phyloP scores from a whole-genome alignment of 2,888 invertebrate species.

The Idaea straminata region DNA sequence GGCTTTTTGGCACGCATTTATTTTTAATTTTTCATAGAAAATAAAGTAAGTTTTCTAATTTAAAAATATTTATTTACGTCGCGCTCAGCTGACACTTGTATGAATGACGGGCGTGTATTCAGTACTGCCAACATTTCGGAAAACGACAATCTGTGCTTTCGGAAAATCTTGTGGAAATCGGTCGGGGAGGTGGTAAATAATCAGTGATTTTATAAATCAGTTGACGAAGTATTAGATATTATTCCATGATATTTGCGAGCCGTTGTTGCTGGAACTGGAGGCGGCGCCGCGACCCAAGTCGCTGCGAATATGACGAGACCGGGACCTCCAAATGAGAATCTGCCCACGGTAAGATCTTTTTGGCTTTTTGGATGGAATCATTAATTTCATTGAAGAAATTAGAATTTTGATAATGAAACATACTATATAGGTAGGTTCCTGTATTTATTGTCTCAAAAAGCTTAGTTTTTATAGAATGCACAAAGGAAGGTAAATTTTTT shows the following conservation, averaged over 20 bases:
- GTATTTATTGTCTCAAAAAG: too few relatives aligned
- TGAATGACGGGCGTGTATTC: constrained; percentile 39
- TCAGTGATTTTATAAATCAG: constrained; percentile 29
- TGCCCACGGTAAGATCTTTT: constrained; percentile 75
- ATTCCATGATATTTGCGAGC: constrained; percentile 48
- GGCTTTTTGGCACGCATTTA: background rate
- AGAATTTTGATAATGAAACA: constrained; percentile 7
- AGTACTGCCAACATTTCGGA: constrained; percentile 41
- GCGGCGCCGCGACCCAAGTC: constrained; percentile 30
- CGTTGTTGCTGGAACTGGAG: constrained; percentile 14
- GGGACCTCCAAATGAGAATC: constrained; percentile 86
- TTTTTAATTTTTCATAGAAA: constrained; percentile 22
- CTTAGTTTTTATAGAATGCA: too few relatives aligned
- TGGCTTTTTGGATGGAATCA: background rate
- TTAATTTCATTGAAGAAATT: background rate
- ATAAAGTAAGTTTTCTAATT: constrained; percentile 43
- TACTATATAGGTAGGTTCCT: background rate
- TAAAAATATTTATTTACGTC: constrained; percentile 14
- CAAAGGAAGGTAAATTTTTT: too few relatives aligned
- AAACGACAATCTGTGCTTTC: constrained; percentile 23
- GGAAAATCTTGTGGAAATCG: constrained; percentile 16
- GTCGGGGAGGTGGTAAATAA: constrained; percentile 19
- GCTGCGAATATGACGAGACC: constrained; percentile 70
- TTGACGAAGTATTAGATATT: constrained; percentile 56
- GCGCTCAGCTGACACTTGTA: constrained; percentile 29